Evolutionary conservation across 2,113 vertebrate genomes (phyloP), one percentile per base, ranked within the genome.

Genomic region (Syrrhaptes paradoxus): DNA sequence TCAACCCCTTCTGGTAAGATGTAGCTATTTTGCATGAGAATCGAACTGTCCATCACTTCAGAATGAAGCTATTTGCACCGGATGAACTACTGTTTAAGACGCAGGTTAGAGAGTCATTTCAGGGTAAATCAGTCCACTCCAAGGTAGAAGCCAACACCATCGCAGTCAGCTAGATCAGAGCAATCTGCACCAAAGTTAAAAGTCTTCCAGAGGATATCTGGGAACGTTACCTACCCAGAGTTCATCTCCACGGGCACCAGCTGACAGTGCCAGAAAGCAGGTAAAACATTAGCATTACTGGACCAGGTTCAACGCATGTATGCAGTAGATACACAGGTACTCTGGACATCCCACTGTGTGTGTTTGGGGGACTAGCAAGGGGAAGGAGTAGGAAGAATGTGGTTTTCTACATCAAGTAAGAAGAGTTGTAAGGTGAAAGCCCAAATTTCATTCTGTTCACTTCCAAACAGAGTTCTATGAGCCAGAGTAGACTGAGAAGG

Each of bases 1-100:
- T 96, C 97, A 96, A 97, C 93, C 95, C 97, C 96, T 96, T 95
- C 67, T 88, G 67, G 81, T 94, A 91, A 85, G 96, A 96, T 95
- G 93, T 94, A 97, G 93, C 96, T 89, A 85, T 83, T 62, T 79
- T 82, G 86, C 77, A 61, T 90, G 93, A 93, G 90, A 90, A 96
- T 58, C 49, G 29, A 86, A 85, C 63, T 62, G 90, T 82, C 96
- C 74, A 29, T 85, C 92, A 38, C 68, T 93, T 96, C 72, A 95
- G 91, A 87, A 87, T 85, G 54, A 73, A 95, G 80, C 93, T 65
- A 45, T 58, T 71, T 87, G 87, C 91, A 84, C n/a, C 31, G 68
- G 89, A 96, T 67, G 86, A 91, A 59, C 70, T 76, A 83, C 38
- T 58, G 77, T 95, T 91, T 49, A 67, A 34, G 87, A 95, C 0